Base-by-base conservation (phyloP, 1,140 invertebrate genomes). In the Hypothenemus hampei region DNA sequence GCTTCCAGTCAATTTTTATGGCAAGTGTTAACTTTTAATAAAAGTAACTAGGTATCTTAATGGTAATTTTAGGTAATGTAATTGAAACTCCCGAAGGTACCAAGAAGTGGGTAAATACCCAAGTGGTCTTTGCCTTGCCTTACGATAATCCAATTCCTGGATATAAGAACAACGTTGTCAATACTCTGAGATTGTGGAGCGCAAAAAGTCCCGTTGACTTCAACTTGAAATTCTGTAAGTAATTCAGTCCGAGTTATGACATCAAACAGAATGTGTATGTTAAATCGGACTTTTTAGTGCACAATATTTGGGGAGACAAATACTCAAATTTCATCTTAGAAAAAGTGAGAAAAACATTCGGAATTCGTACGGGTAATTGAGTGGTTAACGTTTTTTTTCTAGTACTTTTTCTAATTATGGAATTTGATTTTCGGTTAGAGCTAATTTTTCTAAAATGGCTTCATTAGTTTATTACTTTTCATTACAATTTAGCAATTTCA, bases 91-190 rank as follows among this genome's bases (percentile, higher is more conserved):
- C 86, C 1, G 78, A 89, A 65, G 91, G 91, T 33, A 88, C 85
- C 68, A 88, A 85, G 68, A 93, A 94, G 70, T 98, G 96, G 95
- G 85, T 97, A 6, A 89, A 98, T 64, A 93, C 92, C 6, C 91
- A 96, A 81, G 80, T 93, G 29, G 89, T 99, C 11, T 95, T 93
- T 70, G 97, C 97, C 19, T 91, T 99, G 89, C 97, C 97, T 0
- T 99, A 97, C 68, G 97, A 99, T 71, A 97, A 86, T 69, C 97
- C 97, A 23, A 88, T 99, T 64, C 97, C 97, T 35, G 97, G 97
- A 15, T 99, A 96, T 74, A 84, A 87, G 49, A 99, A 99, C 75
- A 99, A 99, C 72, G 85, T 95, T 24, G 96, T 98, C 10, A 99
- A 99, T 73, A 98, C 96, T 2, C 78, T 99, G 70, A 81, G 97